Percentiles rank a stretch among this genome's conserved stretches.
Conservation (phyloP, 2,797 vertebrate genomes). For the Hylomyscus alleni region DNA sequence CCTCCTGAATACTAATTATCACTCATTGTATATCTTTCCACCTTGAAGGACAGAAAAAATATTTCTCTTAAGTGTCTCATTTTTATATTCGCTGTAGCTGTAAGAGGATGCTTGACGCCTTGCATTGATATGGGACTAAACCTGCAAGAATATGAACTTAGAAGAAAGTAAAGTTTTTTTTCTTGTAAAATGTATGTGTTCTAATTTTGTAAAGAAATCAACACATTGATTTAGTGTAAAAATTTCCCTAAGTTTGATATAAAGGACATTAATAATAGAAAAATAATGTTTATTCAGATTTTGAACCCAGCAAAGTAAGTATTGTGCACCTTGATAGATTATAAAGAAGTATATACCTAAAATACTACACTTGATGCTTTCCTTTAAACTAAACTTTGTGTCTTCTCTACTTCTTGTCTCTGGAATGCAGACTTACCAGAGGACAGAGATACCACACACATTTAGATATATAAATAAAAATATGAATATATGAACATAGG, state of each 20-base stretch:
- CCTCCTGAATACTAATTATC: neutral
- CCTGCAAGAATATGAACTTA: neutral
- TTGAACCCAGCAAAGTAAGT: neutral
- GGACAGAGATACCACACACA: neutral
- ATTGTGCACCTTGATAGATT: neutral
- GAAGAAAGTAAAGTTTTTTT: constrained; percentile 20
- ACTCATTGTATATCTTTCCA: neutral
- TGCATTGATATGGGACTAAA: neutral
- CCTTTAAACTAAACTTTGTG: neutral
- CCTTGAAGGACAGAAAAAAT: neutral
- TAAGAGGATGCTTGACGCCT: neutral
- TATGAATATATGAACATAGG: neutral
- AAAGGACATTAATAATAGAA: constrained; percentile 65
- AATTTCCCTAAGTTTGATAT: constrained; percentile 66
- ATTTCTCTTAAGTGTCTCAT: neutral
- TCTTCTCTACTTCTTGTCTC: neutral
- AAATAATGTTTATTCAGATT: constrained; percentile 14
- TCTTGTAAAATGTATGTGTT: constrained; percentile 49
- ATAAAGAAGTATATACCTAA: neutral
- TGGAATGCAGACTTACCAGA: neutral
- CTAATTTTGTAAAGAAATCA: constrained; percentile 67
- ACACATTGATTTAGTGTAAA: constrained; percentile 64
- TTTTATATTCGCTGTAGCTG: neutral
- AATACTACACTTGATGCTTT: neutral
- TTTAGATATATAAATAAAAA: neutral